Conservation (phyloP, 37 sponge, comb jelly and placozoan species). For the Oscarella lobularis region DNA sequence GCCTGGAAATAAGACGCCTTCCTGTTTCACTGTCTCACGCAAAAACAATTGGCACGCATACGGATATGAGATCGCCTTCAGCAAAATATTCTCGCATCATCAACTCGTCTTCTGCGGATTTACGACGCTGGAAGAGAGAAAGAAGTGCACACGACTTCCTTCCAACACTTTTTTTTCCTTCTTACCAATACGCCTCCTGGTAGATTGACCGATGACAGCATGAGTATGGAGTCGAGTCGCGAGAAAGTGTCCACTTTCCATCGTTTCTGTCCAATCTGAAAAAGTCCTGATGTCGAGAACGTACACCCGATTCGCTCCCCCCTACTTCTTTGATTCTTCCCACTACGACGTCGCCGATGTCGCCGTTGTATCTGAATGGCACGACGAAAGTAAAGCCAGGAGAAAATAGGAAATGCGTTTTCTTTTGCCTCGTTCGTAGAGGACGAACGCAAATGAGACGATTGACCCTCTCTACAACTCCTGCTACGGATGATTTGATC, state of each 20-base stretch:
- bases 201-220: constrained; percentile 81
- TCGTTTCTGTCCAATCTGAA: constrained; percentile 55
- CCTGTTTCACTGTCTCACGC: too few relatives aligned
- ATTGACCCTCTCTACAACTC: constrained; percentile 75
- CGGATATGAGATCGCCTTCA: constrained; percentile 92
- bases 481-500: constrained; percentile 74
- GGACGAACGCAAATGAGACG: constrained; percentile 72
- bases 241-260: constrained; percentile 92
- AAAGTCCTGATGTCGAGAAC: too few relatives aligned
- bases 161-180: neutral
- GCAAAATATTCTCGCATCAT: constrained; percentile 87
- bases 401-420: too few relatives aligned
- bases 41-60: too few relatives aligned
- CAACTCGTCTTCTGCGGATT: constrained; percentile 81
- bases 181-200: constrained; percentile 85
- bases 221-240: constrained; percentile 75
- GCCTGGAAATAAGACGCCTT: constrained; percentile 62
- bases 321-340: constrained; percentile 80
- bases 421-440: constrained; percentile 60
- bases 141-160: neutral
- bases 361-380: constrained; percentile 72
- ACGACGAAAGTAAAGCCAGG: neutral
- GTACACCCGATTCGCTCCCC: too few relatives aligned
- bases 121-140: constrained; percentile 30
- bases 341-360: constrained; percentile 93